Evolutionary conservation across 2,888 invertebrate genomes (phyloP).

Genomic region (Xestia rhomboidea): DNA sequence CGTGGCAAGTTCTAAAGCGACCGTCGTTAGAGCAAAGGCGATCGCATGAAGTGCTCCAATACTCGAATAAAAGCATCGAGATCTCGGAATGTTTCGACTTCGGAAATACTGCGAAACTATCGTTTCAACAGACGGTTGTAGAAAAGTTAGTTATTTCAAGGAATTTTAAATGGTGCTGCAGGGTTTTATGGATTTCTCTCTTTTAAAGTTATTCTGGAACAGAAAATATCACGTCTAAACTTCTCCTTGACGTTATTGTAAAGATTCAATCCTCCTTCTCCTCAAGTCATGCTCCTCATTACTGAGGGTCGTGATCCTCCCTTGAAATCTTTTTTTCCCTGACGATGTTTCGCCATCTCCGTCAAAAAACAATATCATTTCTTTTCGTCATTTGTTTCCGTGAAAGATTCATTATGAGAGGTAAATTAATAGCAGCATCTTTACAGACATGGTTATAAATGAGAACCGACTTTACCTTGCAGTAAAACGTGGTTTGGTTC

Average conservation of each 20-base stretch:
- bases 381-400: no score
- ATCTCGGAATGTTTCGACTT: slow-evolving; percentile 42
- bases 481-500: background rate
- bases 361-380: no score
- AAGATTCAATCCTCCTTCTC: background rate
- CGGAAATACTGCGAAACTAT: slow-evolving; percentile 30
- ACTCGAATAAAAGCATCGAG: slow-evolving; percentile 49
- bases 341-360: no score
- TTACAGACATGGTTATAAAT: background rate
- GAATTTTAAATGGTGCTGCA: slow-evolving; percentile 26
- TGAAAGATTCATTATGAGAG: no score
- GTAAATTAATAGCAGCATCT: background rate
- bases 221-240: slow-evolving; percentile 15
- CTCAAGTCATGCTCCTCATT: no score
- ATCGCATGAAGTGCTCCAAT: slow-evolving; percentile 49
- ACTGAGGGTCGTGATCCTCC: no score
- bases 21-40: slow-evolving; percentile 48
- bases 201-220: slow-evolving; percentile 1
- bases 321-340: no score
- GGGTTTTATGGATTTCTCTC: slow-evolving; percentile 14
- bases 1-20: slow-evolving; percentile 48
- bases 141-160: slow-evolving; percentile 24
- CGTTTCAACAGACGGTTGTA: slow-evolving; percentile 5
- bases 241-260: background rate
- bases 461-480: background rate